These are phyloP conservation scores for Eupeodes luniger DNA, from an alignment of 2,888 invertebrate species.

Conservation along the genomic window DNA sequence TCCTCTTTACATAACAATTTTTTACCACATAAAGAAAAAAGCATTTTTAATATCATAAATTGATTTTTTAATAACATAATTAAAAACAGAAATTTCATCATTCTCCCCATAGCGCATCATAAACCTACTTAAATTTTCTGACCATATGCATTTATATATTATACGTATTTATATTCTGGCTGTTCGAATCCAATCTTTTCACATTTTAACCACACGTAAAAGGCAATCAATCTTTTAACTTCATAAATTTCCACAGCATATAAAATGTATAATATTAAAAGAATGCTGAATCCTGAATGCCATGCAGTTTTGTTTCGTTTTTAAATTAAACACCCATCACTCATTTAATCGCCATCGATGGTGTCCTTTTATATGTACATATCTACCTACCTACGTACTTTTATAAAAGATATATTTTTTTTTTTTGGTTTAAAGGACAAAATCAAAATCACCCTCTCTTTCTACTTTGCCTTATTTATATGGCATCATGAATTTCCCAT, in stretches of 20 bases:
- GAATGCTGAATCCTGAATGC: neutral
- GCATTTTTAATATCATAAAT: no score
- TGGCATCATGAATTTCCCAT: constrained; percentile 78
- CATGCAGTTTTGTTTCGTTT: constrained; percentile 42
- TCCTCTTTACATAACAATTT: no score
- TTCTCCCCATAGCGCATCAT: neutral
- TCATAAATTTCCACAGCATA: constrained; percentile 21
- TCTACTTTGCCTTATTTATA: constrained; percentile 64
- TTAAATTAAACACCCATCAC: constrained; percentile 74
- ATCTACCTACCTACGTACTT: neutral
- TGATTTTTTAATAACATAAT: no score
- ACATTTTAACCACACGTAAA: constrained; percentile 36
- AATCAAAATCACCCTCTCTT: constrained; percentile 45
- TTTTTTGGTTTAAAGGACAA: constrained; percentile 30
- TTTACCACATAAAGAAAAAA: no score
- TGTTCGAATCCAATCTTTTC: constrained; percentile 7
- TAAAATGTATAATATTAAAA: constrained; percentile 12
- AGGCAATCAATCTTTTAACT: constrained; percentile 40
- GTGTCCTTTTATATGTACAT: constrained; percentile 28
- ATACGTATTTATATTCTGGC: neutral
- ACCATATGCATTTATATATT: neutral
- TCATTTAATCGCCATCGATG: constrained; percentile 61
- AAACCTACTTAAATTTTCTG: neutral
- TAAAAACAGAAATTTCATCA: neutral
- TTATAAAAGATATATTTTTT: constrained; percentile 10